A percentile compares a stretch with the other conserved stretches of the same genome.
Evolutionary conservation across 1,140 invertebrate species (phyloP).

Genomic region (Chlorops oryzae): DNA sequence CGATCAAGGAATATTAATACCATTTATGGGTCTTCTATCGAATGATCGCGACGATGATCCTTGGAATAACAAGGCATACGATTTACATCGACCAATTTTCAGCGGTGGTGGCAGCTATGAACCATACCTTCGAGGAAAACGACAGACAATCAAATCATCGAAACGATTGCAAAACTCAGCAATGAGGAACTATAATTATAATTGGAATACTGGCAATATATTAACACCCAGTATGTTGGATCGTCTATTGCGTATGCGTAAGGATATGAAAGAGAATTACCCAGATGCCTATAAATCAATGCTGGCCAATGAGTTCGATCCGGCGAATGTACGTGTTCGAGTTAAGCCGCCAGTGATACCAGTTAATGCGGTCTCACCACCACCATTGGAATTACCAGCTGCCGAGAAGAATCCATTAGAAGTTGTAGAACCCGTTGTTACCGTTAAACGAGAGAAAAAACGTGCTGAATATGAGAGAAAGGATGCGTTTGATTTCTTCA

Average conservation of each 20-base stretch:
- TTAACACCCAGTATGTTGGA: slow-evolving; percentile 40
- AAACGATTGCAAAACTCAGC: no score
- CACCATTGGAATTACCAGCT: slow-evolving; percentile 31
- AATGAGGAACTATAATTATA: slow-evolving; percentile 22
- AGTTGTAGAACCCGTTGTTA: no score
- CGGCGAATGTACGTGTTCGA: slow-evolving; percentile 28
- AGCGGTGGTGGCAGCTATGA: slow-evolving; percentile 38
- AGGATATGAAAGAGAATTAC: slow-evolving; percentile 33
- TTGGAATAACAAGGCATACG: slow-evolving; percentile 28
- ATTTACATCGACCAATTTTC: slow-evolving; percentile 25
- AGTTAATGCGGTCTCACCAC: background rate
- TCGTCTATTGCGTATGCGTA: slow-evolving; percentile 30
- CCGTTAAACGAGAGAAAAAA: no score
- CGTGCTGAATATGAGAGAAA: no score
- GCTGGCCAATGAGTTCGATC: slow-evolving; percentile 22
- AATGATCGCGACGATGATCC: slow-evolving; percentile 30
- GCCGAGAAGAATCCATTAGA: slow-evolving; percentile 33
- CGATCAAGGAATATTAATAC: slow-evolving; percentile 22
- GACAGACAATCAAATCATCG: slow-evolving; percentile 26
- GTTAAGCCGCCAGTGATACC: slow-evolving; percentile 30
- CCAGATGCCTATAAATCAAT: slow-evolving; percentile 35
- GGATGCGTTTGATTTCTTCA: no score
- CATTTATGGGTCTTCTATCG: slow-evolving; percentile 38
- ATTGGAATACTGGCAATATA: slow-evolving; percentile 15
- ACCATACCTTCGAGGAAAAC: slow-evolving; percentile 20